Conservation (phyloP, 2,888 invertebrate species). For the Cyclophora punctaria region DNA sequence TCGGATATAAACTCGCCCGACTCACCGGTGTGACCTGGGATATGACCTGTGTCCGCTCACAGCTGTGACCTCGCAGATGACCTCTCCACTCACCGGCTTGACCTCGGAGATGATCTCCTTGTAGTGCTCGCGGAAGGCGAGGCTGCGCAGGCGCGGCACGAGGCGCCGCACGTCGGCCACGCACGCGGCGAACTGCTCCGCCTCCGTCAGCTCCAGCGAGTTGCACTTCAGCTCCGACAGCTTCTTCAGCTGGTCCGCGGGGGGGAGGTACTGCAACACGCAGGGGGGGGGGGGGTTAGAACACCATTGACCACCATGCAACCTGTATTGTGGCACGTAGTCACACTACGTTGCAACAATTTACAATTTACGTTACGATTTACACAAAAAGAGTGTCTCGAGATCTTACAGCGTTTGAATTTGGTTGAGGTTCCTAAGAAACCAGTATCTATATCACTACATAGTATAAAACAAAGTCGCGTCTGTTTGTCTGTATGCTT, state of each 20-base stretch:
- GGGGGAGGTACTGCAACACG: constrained; percentile 85
- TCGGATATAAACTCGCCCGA: not conserved
- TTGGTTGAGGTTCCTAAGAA: too few species aligned
- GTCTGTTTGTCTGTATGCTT: too few species aligned
- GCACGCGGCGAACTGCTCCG: constrained; percentile 95
- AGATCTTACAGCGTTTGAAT: too few species aligned
- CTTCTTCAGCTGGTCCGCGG: constrained; percentile 90
- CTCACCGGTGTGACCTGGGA: not conserved
- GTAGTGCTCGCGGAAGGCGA: constrained; percentile 92
- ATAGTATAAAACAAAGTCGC: too few species aligned
- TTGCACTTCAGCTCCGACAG: constrained; percentile 85
- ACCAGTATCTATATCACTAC: too few species aligned
- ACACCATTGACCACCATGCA: too few species aligned
- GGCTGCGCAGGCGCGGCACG: constrained; percentile 87
- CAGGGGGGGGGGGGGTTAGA: too few species aligned
- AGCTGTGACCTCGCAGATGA: not conserved
- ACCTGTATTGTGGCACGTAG: too few species aligned
- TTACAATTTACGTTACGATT: too few species aligned
- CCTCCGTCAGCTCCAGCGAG: constrained; percentile 87
- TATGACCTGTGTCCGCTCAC: not conserved
- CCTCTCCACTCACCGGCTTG: constrained; percentile 83
- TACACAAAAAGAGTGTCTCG: too few species aligned
- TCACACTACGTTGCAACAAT: too few species aligned
- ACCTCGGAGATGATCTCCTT: constrained; percentile 89
- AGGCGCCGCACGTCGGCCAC: constrained; percentile 92